These are phyloP conservation scores for Pardalotus punctatus DNA, from an alignment of 2,113 vertebrate genomes.

Conservation along the genomic window DNA sequence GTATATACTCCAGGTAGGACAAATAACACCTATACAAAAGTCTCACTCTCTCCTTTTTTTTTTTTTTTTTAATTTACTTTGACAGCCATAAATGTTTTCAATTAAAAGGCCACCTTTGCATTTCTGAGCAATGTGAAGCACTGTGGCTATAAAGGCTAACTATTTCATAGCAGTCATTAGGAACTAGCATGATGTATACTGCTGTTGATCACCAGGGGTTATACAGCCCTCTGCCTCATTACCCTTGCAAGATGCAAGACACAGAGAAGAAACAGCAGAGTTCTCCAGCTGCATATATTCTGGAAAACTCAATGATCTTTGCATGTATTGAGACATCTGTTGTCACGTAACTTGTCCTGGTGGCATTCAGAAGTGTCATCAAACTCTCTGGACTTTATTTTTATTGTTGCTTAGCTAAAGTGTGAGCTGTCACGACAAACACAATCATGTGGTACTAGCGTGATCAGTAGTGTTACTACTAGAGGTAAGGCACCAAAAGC, in stretches of 20 bases:
- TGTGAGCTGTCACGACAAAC: neutral
- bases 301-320: constrained; percentile 8
- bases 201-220: constrained; percentile 4
- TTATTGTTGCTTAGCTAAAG: neutral
- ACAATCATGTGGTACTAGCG: neutral
- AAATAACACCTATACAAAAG: neutral
- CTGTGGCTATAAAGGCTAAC: neutral
- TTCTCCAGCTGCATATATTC: constrained; percentile 32
- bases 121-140: neutral
- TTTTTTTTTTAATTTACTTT: neutral
- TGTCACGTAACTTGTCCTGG: neutral
- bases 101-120: neutral
- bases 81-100: neutral
- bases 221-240: constrained; percentile 41
- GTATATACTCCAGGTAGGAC: neutral
- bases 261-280: constrained; percentile 21
- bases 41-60: accelerated
- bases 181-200: neutral
- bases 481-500: neutral
- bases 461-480: neutral
- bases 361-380: neutral
- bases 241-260: constrained; percentile 13
- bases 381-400: neutral
- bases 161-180: constrained; percentile 10
- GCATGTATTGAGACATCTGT: constrained; percentile 10